Evolutionary conservation across 2,888 invertebrate species (phyloP), one percentile per base, ranked within the genome.

Genomic region (Drosophila prostipennis): DNA sequence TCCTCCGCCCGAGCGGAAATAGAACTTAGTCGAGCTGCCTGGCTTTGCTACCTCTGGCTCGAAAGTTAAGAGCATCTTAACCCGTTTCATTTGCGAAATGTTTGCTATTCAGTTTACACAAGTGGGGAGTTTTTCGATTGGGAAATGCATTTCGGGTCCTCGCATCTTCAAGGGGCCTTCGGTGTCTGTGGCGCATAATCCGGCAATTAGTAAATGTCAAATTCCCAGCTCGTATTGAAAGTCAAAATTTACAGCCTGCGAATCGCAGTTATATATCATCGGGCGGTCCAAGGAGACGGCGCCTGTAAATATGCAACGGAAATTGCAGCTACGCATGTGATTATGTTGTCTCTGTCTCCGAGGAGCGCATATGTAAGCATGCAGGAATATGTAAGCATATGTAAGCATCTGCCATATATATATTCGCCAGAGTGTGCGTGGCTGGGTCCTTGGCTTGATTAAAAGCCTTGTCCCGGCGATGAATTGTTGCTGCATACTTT

Each of bases 181-280:
- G 43, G 45, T 6, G 36, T 48, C 52, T 58, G 56, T 43, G 42
- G 19, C 26, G 64, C 70, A 72, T 76, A 60, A 76, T 79, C 68
- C 67, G 57, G 83, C 84, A 88, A 87, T 85, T 85, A 85, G 89
- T 88, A 86, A 88, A 87, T 82, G 83, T 76, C 89, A 88, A 89
- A 88, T 72, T 82, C 74, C 36, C 49, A 13, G 42, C 59, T 39
- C 57, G 78, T 84, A 84, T 86, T 80, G 88, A 73, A 75, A 74
- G 74, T 72, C 65, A 6, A 57, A 87, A 89, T 89, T 89, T 87
- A 85, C 87, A 67, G 79, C 84, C 59, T 40, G 70, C 74, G 79
- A 81, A 83, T 80, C 78, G 78, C 57, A 57, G 73, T 64, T 70
- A 80, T 83, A 64, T 65, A 81, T 84, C 82, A 84, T 49, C 43